phyloP scores from a whole-genome alignment of 2,113 vertebrate species.

The Mesoclemmys tuberculata region DNA sequence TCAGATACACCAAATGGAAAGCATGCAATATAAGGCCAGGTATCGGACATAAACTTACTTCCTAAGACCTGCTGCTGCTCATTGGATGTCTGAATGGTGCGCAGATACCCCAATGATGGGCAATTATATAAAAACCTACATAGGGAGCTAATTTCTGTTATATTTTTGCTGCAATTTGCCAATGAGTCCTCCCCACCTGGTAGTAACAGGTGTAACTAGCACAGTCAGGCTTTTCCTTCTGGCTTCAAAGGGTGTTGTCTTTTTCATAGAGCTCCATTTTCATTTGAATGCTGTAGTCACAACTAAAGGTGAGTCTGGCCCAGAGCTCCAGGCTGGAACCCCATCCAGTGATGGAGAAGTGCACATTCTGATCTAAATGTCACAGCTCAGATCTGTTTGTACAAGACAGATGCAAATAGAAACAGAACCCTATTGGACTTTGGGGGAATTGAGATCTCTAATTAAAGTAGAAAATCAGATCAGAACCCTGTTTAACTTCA shows the following conservation, averaged over 20 bases:
- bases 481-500: background rate
- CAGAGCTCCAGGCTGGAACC: background rate
- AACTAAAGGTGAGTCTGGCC: background rate
- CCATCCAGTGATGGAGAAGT: background rate
- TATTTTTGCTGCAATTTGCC: background rate
- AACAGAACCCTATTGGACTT: background rate
- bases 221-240: background rate
- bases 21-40: background rate
- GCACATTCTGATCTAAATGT: background rate
- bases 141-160: background rate
- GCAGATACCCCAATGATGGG: background rate
- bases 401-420: background rate
- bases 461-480: slow-evolving; percentile 9
- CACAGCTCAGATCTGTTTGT: background rate
- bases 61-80: background rate
- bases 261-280: background rate
- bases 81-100: background rate
- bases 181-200: background rate
- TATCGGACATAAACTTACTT: background rate
- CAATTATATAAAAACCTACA: slow-evolving; percentile 8
- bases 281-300: background rate
- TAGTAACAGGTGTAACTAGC: background rate
- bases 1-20: background rate
- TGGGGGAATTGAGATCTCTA: background rate
- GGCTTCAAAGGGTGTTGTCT: background rate